phyloP scores from a whole-genome alignment of 2,113 vertebrate species.

The Lontra canadensis region DNA sequence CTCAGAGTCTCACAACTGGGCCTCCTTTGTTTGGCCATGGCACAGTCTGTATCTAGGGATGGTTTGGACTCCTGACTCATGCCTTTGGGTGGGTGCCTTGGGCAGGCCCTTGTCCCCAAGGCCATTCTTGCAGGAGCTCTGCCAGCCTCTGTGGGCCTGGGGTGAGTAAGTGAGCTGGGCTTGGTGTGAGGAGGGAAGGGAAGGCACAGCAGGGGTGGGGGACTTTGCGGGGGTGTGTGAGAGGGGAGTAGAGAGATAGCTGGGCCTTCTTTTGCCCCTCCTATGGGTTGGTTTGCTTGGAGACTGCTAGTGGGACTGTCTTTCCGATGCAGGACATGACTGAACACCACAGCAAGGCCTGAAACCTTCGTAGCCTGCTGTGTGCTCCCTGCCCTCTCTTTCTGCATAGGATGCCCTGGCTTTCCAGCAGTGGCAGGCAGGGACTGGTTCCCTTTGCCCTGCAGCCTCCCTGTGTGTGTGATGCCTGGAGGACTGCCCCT shows the following conservation, averaged over 20 bases:
- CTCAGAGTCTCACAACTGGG: not conserved
- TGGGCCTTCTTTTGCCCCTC: not conserved
- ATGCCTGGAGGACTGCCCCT: not conserved
- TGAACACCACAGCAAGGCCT: not conserved
- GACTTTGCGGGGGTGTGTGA: not conserved
- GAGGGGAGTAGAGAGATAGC: not conserved
- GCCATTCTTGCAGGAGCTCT: not conserved
- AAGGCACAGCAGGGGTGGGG: not conserved
- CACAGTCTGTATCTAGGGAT: not conserved
- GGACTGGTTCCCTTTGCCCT: not conserved
- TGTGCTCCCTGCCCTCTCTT: not conserved
- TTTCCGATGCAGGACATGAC: not conserved
- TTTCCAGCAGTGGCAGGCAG: not conserved
- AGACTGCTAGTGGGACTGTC: fast-evolving
- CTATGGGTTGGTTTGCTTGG: fast-evolving
- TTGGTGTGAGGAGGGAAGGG: not conserved
- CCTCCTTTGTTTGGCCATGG: not conserved
- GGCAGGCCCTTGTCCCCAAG: not conserved
- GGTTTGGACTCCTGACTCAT: not conserved
- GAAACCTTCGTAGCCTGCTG: not conserved
- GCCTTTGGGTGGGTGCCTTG: not conserved
- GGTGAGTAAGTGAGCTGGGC: too few relatives aligned
- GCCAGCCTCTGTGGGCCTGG: not conserved
- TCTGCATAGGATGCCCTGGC: too few relatives aligned
- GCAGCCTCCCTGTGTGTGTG: not conserved